Percentiles rank a stretch among this genome's conserved stretches.
Conservation (phyloP, 2,797 vertebrate genomes). For the Hydrocynus forskahlii region DNA sequence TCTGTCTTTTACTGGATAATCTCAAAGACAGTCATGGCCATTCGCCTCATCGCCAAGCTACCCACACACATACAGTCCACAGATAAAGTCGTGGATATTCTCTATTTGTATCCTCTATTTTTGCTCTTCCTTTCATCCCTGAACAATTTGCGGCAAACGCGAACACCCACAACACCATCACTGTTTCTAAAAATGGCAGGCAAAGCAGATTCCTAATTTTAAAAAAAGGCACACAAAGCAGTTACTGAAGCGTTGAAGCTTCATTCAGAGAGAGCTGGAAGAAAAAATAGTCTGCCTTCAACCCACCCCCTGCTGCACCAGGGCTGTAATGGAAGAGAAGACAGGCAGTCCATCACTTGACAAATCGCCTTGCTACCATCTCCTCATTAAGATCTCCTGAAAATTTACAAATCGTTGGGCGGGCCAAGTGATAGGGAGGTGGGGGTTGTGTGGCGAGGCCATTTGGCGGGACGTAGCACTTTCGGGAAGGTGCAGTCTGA, state of each 20-base stretch:
- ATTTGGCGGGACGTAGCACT: constrained; percentile 65
- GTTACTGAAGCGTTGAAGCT: background rate
- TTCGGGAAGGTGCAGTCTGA: constrained; percentile 67
- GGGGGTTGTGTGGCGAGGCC: constrained; percentile 20
- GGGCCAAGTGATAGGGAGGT: constrained; percentile 30
- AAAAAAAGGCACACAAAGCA: background rate
- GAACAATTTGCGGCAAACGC: background rate
- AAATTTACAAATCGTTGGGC: constrained; percentile 66
- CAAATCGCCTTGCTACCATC: constrained; percentile 35
- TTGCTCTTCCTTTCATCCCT: background rate
- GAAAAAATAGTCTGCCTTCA: background rate
- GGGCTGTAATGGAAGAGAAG: constrained; percentile 54
- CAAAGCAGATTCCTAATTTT: background rate
- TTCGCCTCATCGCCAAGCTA: background rate
- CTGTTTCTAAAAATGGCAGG: background rate
- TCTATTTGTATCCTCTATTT: constrained; percentile 2
- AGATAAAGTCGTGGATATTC: background rate
- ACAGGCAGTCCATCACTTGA: constrained; percentile 48
- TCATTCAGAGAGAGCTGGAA: background rate
- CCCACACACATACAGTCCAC: background rate
- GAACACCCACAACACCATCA: background rate
- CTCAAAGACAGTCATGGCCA: background rate
- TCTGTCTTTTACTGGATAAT: background rate
- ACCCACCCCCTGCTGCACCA: constrained; percentile 31
- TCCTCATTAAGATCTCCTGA: constrained; percentile 56